These are phyloP conservation scores for Papilio helenus DNA, from an alignment of 1,140 invertebrate genomes.

Conservation along the genomic window DNA sequence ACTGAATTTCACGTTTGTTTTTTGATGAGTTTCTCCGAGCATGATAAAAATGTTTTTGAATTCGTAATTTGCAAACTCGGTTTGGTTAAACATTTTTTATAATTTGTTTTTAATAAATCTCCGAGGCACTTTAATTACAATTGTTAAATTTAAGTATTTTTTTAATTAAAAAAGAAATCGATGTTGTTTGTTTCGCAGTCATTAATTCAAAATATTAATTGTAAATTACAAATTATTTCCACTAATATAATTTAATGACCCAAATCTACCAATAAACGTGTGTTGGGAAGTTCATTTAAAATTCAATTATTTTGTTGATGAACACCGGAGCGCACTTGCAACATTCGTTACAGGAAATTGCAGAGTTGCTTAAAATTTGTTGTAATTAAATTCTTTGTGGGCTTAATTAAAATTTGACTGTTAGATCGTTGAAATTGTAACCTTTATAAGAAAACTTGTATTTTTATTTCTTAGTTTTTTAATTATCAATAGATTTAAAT, in stretches of 20 bases:
- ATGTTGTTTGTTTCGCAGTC: not conserved
- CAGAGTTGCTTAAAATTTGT: not conserved
- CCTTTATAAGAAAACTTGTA: not conserved
- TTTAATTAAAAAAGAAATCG: not conserved
- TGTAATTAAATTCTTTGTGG: conserved; percentile 3
- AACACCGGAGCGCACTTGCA: not conserved
- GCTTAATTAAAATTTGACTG: not conserved
- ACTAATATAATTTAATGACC: not conserved
- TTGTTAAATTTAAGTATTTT: not conserved
- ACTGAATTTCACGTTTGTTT: not conserved
- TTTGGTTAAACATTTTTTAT: not conserved
- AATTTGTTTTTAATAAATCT: not conserved
- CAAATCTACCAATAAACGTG: not conserved
- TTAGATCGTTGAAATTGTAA: not conserved
- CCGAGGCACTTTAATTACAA: not conserved
- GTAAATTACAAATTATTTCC: not conserved
- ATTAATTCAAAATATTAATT: not conserved
- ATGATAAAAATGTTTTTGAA: not conserved
- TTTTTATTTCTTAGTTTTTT: not conserved
- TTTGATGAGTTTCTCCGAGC: not conserved
- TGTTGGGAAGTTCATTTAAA: not conserved
- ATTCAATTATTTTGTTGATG: conserved; percentile 26
- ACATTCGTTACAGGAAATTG: not conserved
- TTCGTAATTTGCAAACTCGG: not conserved
- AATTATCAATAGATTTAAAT: not conserved